Percentiles rank a stretch among this genome's conserved stretches.
Evolutionary conservation across 2,797 vertebrate genomes (phyloP).

Genomic region (Semotilus atromaculatus): DNA sequence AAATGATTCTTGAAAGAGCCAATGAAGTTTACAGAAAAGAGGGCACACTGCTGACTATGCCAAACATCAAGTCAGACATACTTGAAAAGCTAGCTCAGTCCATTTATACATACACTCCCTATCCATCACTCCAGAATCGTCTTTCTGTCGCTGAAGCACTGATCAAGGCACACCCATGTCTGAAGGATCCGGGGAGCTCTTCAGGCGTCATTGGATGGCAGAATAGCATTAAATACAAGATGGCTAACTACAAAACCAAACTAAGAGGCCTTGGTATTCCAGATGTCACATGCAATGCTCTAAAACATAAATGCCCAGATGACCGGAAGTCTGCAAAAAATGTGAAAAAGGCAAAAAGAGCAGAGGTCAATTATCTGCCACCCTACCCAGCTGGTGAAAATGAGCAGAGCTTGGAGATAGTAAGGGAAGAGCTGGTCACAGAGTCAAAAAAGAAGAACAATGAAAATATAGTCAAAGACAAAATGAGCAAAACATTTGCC

Average conservation of each 20-base stretch:
- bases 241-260: constrained; percentile 23
- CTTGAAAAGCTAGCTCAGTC: not conserved
- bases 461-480: constrained; percentile 40
- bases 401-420: constrained; percentile 40
- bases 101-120: constrained; percentile 22
- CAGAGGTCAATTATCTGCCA: constrained; percentile 45
- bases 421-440: constrained; percentile 21
- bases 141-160: constrained; percentile 37
- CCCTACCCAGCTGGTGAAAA: constrained; percentile 39
- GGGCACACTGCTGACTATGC: not conserved
- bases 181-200: constrained; percentile 27
- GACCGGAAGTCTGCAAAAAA: constrained; percentile 45
- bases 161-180: constrained; percentile 40
- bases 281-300: constrained; percentile 27
- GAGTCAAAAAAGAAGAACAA: constrained; percentile 33
- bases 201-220: constrained; percentile 43
- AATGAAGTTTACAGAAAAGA: constrained; percentile 31
- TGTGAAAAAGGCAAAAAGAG: constrained; percentile 40
- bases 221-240: constrained; percentile 46
- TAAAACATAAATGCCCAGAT: constrained; percentile 3
- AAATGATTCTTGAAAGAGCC: no score
- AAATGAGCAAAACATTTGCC: constrained; percentile 50
- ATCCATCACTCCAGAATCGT: constrained; percentile 14
- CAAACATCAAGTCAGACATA: not conserved
- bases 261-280: constrained; percentile 34